Evolutionary conservation across 2,888 invertebrate genomes (phyloP).

Genomic region (Pristionchus japonicus): DNA sequence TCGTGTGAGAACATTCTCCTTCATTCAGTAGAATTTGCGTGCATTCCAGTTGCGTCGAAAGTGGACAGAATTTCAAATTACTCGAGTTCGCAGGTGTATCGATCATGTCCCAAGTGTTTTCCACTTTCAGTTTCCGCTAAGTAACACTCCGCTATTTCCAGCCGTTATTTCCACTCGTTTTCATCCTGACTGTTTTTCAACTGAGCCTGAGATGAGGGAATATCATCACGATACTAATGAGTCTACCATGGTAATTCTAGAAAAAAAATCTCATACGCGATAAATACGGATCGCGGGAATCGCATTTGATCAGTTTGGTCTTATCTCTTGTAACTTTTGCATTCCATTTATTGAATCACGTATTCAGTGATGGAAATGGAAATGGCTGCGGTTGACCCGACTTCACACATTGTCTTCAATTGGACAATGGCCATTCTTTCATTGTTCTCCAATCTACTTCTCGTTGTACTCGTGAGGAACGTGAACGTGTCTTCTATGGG

Average conservation of each 20-base stretch:
- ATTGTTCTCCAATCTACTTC: background rate
- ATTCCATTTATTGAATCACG: no score
- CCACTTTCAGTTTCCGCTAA: background rate
- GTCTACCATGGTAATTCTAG: background rate
- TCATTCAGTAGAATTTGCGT: background rate
- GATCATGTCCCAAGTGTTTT: background rate
- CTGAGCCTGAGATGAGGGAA: background rate
- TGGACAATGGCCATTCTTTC: background rate
- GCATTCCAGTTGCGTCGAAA: background rate
- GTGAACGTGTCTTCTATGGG: slow-evolving; percentile 18
- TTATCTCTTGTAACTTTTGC: no score
- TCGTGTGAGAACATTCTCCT: background rate
- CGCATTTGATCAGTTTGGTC: background rate
- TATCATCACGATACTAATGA: background rate
- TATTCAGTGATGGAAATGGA: background rate
- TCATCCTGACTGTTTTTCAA: background rate
- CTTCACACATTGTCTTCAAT: slow-evolving; percentile 7
- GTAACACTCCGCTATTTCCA: background rate
- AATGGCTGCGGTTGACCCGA: background rate
- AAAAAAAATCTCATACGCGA: background rate
- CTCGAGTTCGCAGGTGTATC: background rate
- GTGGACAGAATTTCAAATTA: background rate
- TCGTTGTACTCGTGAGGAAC: background rate
- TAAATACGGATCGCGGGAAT: background rate
- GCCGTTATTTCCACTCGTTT: background rate